Conservation (phyloP, 2,797 vertebrate species). For the Oreochromis grahami region DNA sequence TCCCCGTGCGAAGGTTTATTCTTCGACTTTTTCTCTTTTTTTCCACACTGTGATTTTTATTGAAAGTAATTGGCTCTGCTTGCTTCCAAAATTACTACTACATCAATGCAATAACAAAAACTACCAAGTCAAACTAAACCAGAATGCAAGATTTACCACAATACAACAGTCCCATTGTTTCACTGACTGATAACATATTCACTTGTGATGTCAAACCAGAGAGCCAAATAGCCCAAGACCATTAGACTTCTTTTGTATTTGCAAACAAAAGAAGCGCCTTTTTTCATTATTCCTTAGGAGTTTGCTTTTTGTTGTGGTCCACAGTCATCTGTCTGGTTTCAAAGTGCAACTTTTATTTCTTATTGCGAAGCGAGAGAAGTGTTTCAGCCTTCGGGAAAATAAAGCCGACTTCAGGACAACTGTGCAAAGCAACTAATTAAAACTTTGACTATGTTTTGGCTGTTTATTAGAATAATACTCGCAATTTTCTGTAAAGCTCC, state of each 20-base stretch:
- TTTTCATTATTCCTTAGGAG: neutral
- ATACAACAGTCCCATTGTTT: neutral
- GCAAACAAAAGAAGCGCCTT: neutral
- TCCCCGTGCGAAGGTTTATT: neutral
- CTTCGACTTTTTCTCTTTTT: neutral
- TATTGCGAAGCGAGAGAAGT: slow-evolving; percentile 2
- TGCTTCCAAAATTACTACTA: neutral
- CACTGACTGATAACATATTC: neutral
- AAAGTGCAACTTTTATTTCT: neutral
- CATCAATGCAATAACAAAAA: neutral
- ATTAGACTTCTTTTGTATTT: neutral
- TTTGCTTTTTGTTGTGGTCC: neutral
- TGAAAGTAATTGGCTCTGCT: slow-evolving; percentile 17
- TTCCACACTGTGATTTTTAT: slow-evolving; percentile 26
- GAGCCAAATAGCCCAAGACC: neutral
- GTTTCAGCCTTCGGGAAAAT: neutral
- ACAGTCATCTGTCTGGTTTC: neutral
- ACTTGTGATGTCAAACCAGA: neutral
- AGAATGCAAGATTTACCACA: neutral
- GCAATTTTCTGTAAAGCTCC: neutral
- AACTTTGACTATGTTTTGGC: slow-evolving; percentile 22
- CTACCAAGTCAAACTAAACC: neutral
- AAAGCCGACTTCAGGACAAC: slow-evolving; percentile 10
- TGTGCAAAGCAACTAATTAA: neutral
- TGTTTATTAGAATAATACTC: neutral